These are phyloP conservation scores for Bradypodion ventrale DNA, from an alignment of 2,797 vertebrate species.

Conservation along the genomic window DNA sequence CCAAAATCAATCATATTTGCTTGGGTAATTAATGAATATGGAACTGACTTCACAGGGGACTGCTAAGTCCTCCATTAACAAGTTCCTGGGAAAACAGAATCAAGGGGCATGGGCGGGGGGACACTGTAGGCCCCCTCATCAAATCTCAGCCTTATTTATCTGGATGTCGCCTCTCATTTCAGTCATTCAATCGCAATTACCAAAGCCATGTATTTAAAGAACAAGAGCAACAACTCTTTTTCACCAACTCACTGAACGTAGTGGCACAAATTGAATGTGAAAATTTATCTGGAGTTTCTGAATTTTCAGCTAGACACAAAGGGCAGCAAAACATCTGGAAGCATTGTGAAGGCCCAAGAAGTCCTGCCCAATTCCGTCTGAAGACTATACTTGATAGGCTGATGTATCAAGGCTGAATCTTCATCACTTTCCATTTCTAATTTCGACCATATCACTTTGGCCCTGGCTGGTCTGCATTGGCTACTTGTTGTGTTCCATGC, in stretches of 20 bases:
- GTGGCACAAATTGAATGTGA: background rate
- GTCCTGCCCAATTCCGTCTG: background rate
- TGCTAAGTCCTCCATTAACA: constrained; percentile 62
- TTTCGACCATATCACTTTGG: too few relatives aligned
- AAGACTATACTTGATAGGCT: too few relatives aligned
- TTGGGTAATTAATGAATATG: background rate
- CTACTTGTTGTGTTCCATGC: too few relatives aligned
- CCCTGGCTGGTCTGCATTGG: too few relatives aligned
- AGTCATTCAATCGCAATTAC: background rate
- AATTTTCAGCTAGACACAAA: background rate
- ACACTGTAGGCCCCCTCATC: constrained; percentile 10
- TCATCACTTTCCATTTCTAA: background rate
- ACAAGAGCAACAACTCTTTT: too few relatives aligned
- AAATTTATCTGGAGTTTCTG: background rate
- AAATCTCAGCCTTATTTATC: constrained; percentile 52
- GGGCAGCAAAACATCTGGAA: background rate
- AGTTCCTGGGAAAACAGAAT: constrained; percentile 48
- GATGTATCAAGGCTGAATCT: too few relatives aligned
- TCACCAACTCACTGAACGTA: background rate
- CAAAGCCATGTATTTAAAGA: background rate
- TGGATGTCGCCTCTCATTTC: background rate
- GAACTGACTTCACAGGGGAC: constrained; percentile 41
- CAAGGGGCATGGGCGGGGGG: background rate
- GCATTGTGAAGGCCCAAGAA: background rate
- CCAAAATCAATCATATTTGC: background rate